phyloP scores from a whole-genome alignment of 2,113 vertebrate genomes.

The Xiphophorus maculatus region DNA sequence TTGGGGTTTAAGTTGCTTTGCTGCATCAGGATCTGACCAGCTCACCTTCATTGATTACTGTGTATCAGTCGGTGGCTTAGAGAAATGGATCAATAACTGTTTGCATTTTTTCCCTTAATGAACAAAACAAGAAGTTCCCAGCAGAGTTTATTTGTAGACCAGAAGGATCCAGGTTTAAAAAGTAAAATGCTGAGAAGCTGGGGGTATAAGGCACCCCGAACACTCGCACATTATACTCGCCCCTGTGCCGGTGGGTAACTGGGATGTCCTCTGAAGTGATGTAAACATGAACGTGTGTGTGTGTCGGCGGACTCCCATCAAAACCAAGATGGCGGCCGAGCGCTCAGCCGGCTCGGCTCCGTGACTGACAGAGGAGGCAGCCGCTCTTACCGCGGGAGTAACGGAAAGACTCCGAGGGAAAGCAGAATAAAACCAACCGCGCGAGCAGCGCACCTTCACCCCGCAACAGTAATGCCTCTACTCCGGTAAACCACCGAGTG shows the following conservation, averaged over 20 bases:
- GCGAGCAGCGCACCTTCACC: background rate
- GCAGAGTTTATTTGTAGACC: background rate
- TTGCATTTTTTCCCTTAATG: background rate
- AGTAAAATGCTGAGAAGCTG: no score
- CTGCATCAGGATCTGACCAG: no score
- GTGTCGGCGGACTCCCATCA: constrained; percentile 53
- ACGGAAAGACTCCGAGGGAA: background rate
- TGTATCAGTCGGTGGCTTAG: no score
- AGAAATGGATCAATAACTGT: background rate
- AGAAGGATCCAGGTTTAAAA: no score
- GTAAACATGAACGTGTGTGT: background rate
- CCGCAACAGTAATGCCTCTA: constrained; percentile 18
- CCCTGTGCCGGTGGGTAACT: background rate
- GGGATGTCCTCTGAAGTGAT: constrained; percentile 10
- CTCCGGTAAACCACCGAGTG: constrained; percentile 35
- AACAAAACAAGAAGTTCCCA: background rate
- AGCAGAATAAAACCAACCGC: background rate
- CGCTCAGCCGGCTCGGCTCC: constrained; percentile 59
- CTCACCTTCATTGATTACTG: no score
- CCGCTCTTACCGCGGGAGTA: constrained; percentile 9
- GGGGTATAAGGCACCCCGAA: background rate
- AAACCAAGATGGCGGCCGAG: constrained; percentile 74
- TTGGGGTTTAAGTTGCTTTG: no score
- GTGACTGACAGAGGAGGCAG: constrained; percentile 42
- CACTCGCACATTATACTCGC: background rate